Evolutionary conservation across 2,888 invertebrate genomes (phyloP).

Genomic region (Chrysolina haemoptera): DNA sequence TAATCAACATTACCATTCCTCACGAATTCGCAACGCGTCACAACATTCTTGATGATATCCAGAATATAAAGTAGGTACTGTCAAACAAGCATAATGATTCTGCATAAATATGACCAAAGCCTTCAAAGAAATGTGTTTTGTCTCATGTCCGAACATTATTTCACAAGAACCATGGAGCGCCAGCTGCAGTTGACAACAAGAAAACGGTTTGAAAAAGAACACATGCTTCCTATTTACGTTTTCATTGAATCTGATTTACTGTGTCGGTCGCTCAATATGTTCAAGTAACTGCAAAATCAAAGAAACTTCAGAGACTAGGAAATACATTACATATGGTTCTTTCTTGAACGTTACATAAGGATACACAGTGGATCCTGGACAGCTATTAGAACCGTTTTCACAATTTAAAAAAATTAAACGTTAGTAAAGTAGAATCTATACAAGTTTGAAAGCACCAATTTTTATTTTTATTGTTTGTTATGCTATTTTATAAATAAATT

Average conservation of each 20-base stretch:
- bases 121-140: constrained; percentile 9
- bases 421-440: too few species aligned
- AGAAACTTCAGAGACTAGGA: not conserved
- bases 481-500: too few species aligned
- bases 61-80: constrained; percentile 4
- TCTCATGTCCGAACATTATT: not conserved
- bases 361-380: too few species aligned
- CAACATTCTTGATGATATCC: constrained; percentile 10
- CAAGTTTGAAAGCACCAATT: too few species aligned
- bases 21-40: not conserved
- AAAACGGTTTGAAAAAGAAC: not conserved
- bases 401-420: too few species aligned
- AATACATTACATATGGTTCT: not conserved
- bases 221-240: constrained; percentile 7
- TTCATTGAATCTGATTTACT: constrained; percentile 8
- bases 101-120: not conserved
- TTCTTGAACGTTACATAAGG: not conserved
- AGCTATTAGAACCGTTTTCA: too few species aligned
- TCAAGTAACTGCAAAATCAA: not conserved
- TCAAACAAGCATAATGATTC: not conserved
- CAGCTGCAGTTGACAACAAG: constrained; percentile 12
- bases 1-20: not conserved
- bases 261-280: not conserved
- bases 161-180: not conserved
- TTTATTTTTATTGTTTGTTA: too few species aligned